Conservation (phyloP, 2,113 vertebrate genomes). For the Corythaixoides concolor region DNA sequence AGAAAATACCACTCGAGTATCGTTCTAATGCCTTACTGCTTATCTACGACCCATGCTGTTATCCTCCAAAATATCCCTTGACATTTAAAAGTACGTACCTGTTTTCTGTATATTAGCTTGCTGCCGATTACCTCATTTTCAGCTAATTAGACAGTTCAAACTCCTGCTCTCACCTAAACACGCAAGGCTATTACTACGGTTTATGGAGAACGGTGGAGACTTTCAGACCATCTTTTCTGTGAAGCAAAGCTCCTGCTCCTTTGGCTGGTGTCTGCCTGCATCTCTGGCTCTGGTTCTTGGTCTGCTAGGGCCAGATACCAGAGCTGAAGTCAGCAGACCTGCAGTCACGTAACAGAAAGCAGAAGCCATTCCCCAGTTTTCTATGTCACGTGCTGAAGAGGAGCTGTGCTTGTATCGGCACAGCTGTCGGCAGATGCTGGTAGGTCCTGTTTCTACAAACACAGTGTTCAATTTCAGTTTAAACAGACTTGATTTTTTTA, state of each 20-base stretch:
- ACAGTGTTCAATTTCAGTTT: not conserved
- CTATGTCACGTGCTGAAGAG: not conserved
- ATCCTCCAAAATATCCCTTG: not conserved
- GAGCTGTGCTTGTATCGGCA: not conserved
- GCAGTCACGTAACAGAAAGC: not conserved
- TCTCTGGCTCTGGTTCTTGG: not conserved
- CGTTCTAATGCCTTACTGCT: not conserved
- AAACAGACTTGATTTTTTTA: not conserved
- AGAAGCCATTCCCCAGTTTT: not conserved
- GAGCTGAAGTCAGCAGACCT: not conserved
- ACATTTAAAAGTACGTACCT: not conserved
- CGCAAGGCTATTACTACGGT: not conserved
- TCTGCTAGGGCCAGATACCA: not conserved
- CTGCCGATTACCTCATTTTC: not conserved
- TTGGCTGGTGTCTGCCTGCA: not conserved
- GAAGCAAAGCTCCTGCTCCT: not conserved
- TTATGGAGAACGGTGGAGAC: not conserved
- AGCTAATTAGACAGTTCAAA: not conserved
- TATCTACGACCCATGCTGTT: not conserved
- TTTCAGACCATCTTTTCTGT: not conserved
- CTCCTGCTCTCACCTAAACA: not conserved
- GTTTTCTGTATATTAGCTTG: not conserved
- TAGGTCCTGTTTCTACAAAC: conserved; percentile 27
- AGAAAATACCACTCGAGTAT: not conserved
- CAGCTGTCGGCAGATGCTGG: conserved; percentile 24